Evolutionary conservation across 2,113 vertebrate genomes (phyloP).

Genomic region (Istiophorus platypterus): DNA sequence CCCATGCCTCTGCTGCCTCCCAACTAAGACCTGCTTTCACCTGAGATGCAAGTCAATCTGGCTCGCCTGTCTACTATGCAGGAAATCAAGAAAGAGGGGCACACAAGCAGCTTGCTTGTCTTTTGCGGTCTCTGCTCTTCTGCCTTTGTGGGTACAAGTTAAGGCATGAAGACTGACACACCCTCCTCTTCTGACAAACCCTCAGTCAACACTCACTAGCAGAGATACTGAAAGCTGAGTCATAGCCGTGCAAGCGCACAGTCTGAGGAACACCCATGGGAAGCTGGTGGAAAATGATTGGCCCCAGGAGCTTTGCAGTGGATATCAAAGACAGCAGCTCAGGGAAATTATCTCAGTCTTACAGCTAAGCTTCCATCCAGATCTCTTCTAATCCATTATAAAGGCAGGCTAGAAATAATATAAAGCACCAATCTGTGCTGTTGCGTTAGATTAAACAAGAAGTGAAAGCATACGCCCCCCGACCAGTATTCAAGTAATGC

Average conservation of each 20-base stretch:
- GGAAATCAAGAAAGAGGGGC: conserved; percentile 24
- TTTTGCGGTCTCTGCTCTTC: neutral
- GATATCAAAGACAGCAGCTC: conserved; percentile 41
- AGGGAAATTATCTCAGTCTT: conserved; percentile 42
- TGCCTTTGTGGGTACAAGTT: conserved; percentile 51
- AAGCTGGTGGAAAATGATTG: conserved; percentile 27
- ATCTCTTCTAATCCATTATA: conserved; percentile 55
- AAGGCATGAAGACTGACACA: conserved; percentile 58
- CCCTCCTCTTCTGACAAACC: conserved; percentile 59
- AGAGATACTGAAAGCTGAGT: conserved; percentile 53
- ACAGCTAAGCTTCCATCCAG: conserved; percentile 34
- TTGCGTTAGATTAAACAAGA: conserved; percentile 44
- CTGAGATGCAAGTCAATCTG: neutral
- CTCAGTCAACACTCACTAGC: conserved; percentile 54
- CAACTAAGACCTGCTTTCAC: neutral
- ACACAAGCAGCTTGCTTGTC: conserved; percentile 8
- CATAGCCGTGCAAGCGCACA: conserved; percentile 39
- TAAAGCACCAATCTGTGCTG: conserved; percentile 34
- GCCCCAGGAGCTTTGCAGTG: conserved; percentile 1
- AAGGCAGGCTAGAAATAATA: conserved; percentile 52
- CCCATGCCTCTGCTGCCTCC: neutral
- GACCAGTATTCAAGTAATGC: neutral
- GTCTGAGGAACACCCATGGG: conserved; percentile 20
- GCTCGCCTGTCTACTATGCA: conserved; percentile 13
- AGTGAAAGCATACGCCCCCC: conserved; percentile 9